phyloP scores from a whole-genome alignment of 2,888 invertebrate genomes.

The Clunio marinus region DNA sequence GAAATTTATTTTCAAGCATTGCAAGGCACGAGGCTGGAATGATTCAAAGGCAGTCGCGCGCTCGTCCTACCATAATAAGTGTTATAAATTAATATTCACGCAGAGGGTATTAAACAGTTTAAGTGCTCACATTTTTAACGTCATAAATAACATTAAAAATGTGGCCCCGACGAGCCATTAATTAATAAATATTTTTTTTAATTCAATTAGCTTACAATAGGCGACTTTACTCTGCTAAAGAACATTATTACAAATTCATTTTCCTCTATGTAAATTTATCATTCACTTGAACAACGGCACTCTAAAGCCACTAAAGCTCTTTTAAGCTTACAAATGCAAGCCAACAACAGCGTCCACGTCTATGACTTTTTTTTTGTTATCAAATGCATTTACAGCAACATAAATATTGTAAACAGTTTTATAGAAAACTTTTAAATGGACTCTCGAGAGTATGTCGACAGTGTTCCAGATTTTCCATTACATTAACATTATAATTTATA shows the following conservation, averaged over 20 bases:
- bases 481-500: background rate
- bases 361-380: background rate
- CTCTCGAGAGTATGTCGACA: background rate
- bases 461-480: background rate
- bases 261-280: background rate
- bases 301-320: background rate
- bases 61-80: slow-evolving; percentile 28
- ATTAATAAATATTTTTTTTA: slow-evolving; percentile 35
- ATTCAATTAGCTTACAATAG: slow-evolving; percentile 30
- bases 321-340: background rate
- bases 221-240: background rate
- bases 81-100: slow-evolving; percentile 37
- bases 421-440: slow-evolving; percentile 7
- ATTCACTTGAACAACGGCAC: background rate
- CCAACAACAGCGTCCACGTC: background rate
- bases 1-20: background rate
- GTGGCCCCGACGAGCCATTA: slow-evolving; percentile 31
- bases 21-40: too few species aligned
- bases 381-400: background rate
- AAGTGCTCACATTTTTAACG: slow-evolving; percentile 16
- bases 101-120: slow-evolving; percentile 35
- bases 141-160: slow-evolving; percentile 37
- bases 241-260: slow-evolving; percentile 14
- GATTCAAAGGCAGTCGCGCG: too few species aligned
- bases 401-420: slow-evolving; percentile 8